Conservation (phyloP, 2,797 vertebrate species). For the Pangasius sanitwongsei region DNA sequence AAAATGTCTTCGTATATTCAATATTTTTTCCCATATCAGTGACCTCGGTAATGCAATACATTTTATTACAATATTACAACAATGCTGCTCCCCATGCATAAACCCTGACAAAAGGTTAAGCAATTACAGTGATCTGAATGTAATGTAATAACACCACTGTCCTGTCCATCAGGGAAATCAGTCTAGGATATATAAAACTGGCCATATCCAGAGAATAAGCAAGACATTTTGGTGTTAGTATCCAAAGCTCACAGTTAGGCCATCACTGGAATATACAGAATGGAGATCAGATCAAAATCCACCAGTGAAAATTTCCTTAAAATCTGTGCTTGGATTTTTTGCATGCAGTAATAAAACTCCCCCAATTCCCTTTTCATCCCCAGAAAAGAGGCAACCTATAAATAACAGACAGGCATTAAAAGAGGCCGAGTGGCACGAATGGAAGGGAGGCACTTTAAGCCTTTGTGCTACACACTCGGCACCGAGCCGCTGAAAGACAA, state of each 20-base stretch:
- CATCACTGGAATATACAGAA: not conserved
- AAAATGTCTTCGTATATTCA: not conserved
- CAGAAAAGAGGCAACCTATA: constrained; percentile 27
- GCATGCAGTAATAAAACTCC: not conserved
- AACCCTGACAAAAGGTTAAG: not conserved
- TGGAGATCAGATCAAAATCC: not conserved
- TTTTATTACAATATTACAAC: not conserved
- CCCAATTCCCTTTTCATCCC: constrained; percentile 32
- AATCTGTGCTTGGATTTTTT: not conserved
- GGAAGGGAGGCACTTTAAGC: constrained; percentile 70
- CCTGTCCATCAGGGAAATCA: not conserved
- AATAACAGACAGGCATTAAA: constrained; percentile 47
- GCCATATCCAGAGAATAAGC: not conserved
- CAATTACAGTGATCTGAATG: not conserved
- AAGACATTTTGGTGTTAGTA: no score
- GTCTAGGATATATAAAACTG: not conserved
- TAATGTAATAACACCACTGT: not conserved
- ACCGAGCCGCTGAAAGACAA: constrained; percentile 65
- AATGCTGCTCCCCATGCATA: not conserved
- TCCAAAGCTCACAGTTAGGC: not conserved
- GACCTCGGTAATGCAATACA: not conserved
- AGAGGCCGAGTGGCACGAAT: constrained; percentile 61
- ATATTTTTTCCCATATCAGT: not conserved
- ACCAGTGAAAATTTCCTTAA: not conserved
- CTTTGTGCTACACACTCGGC: constrained; percentile 73